phyloP scores from a whole-genome alignment of 2,113 vertebrate genomes.

The Gambusia affinis region DNA sequence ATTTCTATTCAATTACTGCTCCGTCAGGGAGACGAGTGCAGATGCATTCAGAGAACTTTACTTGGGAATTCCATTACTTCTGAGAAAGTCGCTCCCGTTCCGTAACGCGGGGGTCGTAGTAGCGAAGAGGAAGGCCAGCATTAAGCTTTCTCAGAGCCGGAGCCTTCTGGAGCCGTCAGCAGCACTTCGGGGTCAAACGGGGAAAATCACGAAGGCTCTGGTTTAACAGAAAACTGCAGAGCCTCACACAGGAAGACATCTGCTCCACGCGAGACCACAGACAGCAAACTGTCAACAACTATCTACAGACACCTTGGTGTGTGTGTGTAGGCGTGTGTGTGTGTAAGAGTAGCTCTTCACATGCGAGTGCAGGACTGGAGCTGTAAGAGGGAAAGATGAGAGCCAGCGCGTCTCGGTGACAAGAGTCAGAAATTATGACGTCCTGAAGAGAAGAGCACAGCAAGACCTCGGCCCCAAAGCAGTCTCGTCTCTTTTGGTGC shows the following conservation, averaged over 20 bases:
- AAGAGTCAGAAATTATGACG: constrained; percentile 51
- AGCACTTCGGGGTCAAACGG: constrained; percentile 43
- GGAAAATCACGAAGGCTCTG: constrained; percentile 44
- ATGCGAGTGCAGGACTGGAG: constrained; percentile 8
- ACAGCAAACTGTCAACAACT: constrained; percentile 75
- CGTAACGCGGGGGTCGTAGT: constrained; percentile 34
- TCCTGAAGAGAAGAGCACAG: constrained; percentile 47
- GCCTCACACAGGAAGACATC: constrained; percentile 74
- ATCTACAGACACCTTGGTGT: constrained; percentile 25
- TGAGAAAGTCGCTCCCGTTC: constrained; percentile 58
- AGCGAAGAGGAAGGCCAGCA: constrained; percentile 25
- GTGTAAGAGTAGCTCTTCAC: constrained; percentile 3
- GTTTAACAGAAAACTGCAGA: constrained; percentile 58
- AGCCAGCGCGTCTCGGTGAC: constrained; percentile 36
- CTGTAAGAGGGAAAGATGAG: constrained; percentile 60
- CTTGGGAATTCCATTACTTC: constrained; percentile 72
- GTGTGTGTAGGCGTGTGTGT: background rate
- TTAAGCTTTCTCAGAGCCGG: constrained; percentile 42
- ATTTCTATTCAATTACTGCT: constrained; percentile 75
- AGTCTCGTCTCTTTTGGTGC: background rate
- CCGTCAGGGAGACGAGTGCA: constrained; percentile 63
- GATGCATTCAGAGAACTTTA: constrained; percentile 73
- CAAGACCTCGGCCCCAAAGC: constrained; percentile 15
- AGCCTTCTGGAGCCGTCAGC: constrained; percentile 22
- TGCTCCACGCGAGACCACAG: constrained; percentile 65